A percentile compares a stretch with the other conserved stretches of the same genome.
phyloP scores from a whole-genome alignment of 2,888 invertebrate species.

The Apodemia duryi region DNA sequence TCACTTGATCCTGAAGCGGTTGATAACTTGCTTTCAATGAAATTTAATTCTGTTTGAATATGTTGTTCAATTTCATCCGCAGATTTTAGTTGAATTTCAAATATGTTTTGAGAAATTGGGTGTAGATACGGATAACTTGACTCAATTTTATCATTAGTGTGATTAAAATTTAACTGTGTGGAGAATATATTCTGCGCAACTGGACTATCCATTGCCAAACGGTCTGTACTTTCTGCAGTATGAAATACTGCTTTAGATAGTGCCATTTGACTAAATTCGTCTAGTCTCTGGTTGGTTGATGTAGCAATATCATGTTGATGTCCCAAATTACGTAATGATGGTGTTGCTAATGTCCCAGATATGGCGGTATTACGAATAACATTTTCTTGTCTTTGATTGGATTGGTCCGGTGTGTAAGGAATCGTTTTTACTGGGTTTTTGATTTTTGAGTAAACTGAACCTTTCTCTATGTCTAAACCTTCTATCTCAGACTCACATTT shows the following conservation, averaged over 20 bases:
- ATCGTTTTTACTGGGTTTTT: too few relatives aligned
- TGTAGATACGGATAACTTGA: not conserved
- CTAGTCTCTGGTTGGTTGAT: conserved; percentile 32
- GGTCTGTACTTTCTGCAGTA: conserved; percentile 13
- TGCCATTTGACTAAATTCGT: conserved; percentile 26
- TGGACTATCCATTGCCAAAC: conserved; percentile 15
- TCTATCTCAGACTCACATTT: too few relatives aligned
- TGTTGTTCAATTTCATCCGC: not conserved
- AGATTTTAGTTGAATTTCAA: conserved; percentile 9
- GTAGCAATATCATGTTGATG: conserved; percentile 23
- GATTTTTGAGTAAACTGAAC: too few relatives aligned
- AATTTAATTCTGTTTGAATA: not conserved
- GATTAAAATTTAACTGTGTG: not conserved
- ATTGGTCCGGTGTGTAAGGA: too few relatives aligned
- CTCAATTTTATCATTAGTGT: not conserved
- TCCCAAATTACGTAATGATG: not conserved
- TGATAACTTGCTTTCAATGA: not conserved
- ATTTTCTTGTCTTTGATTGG: not conserved
- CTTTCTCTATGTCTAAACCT: too few relatives aligned
- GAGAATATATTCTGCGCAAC: not conserved
- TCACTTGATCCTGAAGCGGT: not conserved
- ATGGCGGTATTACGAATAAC: conserved; percentile 21
- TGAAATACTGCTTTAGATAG: conserved; percentile 7
- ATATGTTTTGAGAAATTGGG: conserved; percentile 13
- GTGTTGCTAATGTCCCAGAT: too few relatives aligned